A percentile compares a stretch with the other conserved stretches of the same genome.
These are phyloP conservation scores for Sesia bembeciformis DNA, from an alignment of 2,888 invertebrate genomes.

Conservation along the genomic window DNA sequence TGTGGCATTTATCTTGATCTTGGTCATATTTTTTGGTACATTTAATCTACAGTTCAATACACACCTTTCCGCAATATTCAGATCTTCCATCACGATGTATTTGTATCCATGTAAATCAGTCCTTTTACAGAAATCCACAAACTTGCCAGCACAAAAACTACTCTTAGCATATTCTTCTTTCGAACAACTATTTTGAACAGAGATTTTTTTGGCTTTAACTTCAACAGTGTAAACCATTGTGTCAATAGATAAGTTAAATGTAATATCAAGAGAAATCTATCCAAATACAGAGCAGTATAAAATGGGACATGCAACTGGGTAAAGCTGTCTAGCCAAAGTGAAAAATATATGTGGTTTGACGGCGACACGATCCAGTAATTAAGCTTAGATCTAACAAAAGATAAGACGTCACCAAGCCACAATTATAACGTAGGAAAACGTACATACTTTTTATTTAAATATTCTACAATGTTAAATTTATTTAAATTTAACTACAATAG, in stretches of 20 bases:
- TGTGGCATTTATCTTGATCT: no score
- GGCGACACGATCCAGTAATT: conserved; percentile 30
- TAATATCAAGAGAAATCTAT: not conserved
- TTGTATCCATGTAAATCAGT: conserved; percentile 83
- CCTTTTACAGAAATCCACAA: conserved; percentile 76
- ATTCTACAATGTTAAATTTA: no score
- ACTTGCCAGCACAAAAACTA: conserved; percentile 26
- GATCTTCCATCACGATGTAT: conserved; percentile 76
- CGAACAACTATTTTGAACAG: not conserved
- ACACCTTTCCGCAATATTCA: conserved; percentile 74
- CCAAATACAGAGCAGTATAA: not conserved
- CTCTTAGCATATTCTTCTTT: conserved; percentile 17
- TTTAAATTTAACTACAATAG: no score
- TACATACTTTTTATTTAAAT: not conserved
- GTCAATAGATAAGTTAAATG: not conserved
- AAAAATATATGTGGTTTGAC: conserved; percentile 23
- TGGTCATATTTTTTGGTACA: not conserved
- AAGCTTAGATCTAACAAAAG: conserved; percentile 28
- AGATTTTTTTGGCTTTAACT: conserved; percentile 8
- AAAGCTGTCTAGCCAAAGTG: conserved; percentile 11
- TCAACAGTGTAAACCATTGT: conserved; percentile 7
- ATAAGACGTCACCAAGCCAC: not conserved
- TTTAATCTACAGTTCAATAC: conserved; percentile 5
- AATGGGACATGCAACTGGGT: not conserved
- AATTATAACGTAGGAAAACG: not conserved